Conservation (phyloP, 2,888 invertebrate species). For the Apamea anceps region DNA sequence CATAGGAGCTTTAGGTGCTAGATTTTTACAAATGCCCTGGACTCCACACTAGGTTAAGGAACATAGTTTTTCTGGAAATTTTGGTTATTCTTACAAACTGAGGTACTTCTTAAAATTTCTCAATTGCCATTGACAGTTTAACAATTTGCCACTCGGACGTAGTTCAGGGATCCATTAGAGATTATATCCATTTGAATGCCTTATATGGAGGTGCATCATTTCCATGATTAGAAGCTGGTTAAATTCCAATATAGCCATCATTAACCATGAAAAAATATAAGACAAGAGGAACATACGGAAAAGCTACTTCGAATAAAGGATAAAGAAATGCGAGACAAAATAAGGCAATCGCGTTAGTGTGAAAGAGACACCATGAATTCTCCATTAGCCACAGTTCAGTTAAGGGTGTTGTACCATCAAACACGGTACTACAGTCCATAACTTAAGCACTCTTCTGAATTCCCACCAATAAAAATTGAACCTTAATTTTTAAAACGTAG, state of each 20-base stretch:
- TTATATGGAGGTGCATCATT: background rate
- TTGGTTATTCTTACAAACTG: too few relatives aligned
- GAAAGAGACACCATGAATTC: slow-evolving; percentile 40
- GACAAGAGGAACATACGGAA: background rate
- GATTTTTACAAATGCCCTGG: too few relatives aligned
- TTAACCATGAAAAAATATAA: background rate
- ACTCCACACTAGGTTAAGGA: too few relatives aligned
- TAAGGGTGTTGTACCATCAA: slow-evolving; percentile 41
- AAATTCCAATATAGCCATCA: background rate
- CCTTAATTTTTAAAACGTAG: fast-evolving
- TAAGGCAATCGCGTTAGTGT: slow-evolving; percentile 12
- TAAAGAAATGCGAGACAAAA: slow-evolving; percentile 28
- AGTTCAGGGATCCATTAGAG: too few relatives aligned
- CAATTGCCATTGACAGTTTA: too few relatives aligned
- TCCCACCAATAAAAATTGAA: slow-evolving; percentile 2
- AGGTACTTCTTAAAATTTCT: too few relatives aligned
- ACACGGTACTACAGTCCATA: slow-evolving; percentile 21
- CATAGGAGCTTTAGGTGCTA: too few relatives aligned
- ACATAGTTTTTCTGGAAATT: too few relatives aligned
- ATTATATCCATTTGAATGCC: background rate
- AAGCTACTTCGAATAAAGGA: background rate
- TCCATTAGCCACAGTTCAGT: slow-evolving; percentile 44
- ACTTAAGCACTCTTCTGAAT: slow-evolving; percentile 7
- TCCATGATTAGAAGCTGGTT: background rate
- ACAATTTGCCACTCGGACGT: too few relatives aligned